phyloP scores from a whole-genome alignment of 2,113 vertebrate genomes.

The Beaufortia kweichowensis region DNA sequence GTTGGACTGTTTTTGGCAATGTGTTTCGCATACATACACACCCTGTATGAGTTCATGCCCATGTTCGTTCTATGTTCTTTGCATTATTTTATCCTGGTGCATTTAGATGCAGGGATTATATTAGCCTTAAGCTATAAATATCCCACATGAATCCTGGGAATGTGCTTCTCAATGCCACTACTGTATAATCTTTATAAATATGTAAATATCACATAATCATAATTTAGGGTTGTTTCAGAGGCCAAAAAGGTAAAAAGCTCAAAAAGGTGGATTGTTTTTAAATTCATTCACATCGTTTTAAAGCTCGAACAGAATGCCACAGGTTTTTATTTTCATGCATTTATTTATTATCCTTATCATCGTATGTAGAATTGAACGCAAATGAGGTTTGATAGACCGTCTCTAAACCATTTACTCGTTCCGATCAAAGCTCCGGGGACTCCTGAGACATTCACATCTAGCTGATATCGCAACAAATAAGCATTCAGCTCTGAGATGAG shows the following conservation, averaged over 20 bases:
- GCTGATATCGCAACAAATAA: neutral
- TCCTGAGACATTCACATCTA: neutral
- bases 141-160: constrained; percentile 47
- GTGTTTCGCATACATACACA: neutral
- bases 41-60: neutral
- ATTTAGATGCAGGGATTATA: constrained; percentile 6
- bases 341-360: neutral
- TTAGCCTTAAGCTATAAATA: constrained; percentile 20
- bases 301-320: neutral
- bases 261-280: neutral
- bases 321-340: constrained; percentile 30
- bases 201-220: constrained; percentile 34
- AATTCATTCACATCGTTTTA: too few relatives aligned
- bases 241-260: neutral
- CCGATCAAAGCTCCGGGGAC: neutral
- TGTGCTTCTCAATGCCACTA: constrained; percentile 23
- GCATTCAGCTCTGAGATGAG: constrained; percentile 17
- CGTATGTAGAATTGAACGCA: neutral
- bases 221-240: constrained; percentile 33
- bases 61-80: neutral
- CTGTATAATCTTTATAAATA: constrained; percentile 44
- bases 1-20: neutral
- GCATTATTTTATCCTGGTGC: neutral
- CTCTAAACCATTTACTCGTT: neutral
- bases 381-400: constrained; percentile 30